Evolutionary conservation across 2,797 vertebrate genomes (phyloP), one percentile per base, ranked within the genome.

Genomic region (Falco naumanni): DNA sequence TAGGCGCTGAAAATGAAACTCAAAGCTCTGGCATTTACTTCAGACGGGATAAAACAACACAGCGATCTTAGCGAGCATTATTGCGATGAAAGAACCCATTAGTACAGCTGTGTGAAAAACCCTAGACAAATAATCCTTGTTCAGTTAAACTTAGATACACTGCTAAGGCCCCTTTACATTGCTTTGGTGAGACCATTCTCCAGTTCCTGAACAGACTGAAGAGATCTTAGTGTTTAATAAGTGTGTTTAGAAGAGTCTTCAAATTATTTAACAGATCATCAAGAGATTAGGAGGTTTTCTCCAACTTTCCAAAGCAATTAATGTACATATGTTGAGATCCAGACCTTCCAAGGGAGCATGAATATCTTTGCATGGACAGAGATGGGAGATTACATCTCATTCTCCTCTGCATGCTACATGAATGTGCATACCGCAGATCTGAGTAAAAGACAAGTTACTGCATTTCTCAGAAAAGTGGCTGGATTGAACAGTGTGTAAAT

Each of bases 1-100:
- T n/a, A 93, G 50, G 72, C 66, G 87, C 69, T 91, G 89, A 93
- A 96, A 95, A 65, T 13, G 10, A 82, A 92, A 87, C 45, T 80
- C 71, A 43, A 79, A 85, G 43, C 54, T 75, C 65, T 86, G 87
- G 61, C 15, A 91, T 90, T 93, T 95, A 65, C 75, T 88, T 89
- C 63, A 65, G 61, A 89, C 91, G 48, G 61, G 66, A 69, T n/a
- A 93, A 91, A 93, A 84, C 79, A 95, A 39, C 57, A 93, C 3
- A 51, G 45, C 0, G 0, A 87, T 85, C 57, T 87, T 53, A 94
- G 68, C 4, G 5, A 92, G 61, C n/a, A 41, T 59, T 89, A 84
- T 6, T 69, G 61, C 28, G 75, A 71, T 59, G 61, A 89, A 85
- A 94, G 82, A 91, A 77, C 21, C 19, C 31, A 59, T 37, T 0